Evolutionary conservation across 2,888 invertebrate genomes (phyloP).

Genomic region (Lasioglossum leucozonium): DNA sequence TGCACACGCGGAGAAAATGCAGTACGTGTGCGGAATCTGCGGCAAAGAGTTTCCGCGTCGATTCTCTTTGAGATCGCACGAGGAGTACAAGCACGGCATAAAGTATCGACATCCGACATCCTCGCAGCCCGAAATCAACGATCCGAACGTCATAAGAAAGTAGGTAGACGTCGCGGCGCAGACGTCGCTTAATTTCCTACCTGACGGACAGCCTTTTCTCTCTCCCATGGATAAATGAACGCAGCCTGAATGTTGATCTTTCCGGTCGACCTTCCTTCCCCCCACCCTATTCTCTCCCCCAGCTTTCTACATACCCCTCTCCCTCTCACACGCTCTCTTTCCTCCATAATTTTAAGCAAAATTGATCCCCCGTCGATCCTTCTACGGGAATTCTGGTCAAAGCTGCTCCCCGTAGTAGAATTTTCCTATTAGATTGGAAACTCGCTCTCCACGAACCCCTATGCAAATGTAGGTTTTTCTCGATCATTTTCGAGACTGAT

Average conservation of each 20-base stretch:
- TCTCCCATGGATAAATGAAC: slow-evolving; percentile 12
- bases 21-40: slow-evolving; percentile 86
- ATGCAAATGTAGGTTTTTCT: too few species aligned
- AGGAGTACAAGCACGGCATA: slow-evolving; percentile 86
- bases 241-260: slow-evolving; percentile 35
- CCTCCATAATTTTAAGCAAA: neutral
- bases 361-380: neutral
- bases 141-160: slow-evolving; percentile 75
- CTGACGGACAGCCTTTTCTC: slow-evolving; percentile 20
- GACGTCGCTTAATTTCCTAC: slow-evolving; percentile 28
- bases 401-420: neutral
- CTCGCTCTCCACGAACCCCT: neutral
- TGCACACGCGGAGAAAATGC: slow-evolving; percentile 86
- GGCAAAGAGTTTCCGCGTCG: slow-evolving; percentile 86
- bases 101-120: slow-evolving; percentile 80
- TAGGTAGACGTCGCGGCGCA: slow-evolving; percentile 64
- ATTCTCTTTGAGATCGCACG: slow-evolving; percentile 86
- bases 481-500: too few species aligned
- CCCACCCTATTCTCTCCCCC: neutral
- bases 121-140: slow-evolving; percentile 62
- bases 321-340: neutral
- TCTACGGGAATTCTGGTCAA: neutral
- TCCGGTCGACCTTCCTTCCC: neutral
- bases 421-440: neutral
- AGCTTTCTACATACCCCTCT: neutral